phyloP scores from a whole-genome alignment of 1,140 invertebrate genomes.

The Chelonus insularis region DNA sequence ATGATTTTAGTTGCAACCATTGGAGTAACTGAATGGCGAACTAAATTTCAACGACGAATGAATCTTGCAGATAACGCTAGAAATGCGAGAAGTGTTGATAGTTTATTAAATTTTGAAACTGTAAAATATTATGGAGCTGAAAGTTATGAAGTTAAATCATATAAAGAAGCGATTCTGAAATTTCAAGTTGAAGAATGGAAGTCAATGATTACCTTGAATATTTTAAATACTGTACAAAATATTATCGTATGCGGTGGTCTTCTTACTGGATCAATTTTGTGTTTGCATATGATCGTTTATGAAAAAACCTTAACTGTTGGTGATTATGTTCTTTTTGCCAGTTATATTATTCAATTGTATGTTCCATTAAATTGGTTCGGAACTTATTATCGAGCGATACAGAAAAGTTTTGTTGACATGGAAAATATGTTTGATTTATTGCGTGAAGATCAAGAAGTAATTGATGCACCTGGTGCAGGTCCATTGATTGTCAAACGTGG shows the following conservation, averaged over 20 bases:
- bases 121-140: constrained; percentile 97
- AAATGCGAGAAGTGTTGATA: constrained; percentile 91
- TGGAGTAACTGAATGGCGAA: constrained; percentile 91
- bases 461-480: constrained; percentile 77
- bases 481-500: constrained; percentile 74
- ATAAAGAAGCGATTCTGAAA: constrained; percentile 77
- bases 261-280: constrained; percentile 83
- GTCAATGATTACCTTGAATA: constrained; percentile 79
- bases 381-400: constrained; percentile 97
- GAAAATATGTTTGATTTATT: constrained; percentile 99
- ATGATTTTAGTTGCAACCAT: constrained; percentile 87
- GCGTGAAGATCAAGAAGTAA: constrained; percentile 82
- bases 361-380: constrained; percentile 96
- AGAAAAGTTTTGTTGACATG: constrained; percentile 98
- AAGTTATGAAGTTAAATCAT: constrained; percentile 84
- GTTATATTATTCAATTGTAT: constrained; percentile 96
- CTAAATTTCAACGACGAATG: constrained; percentile 90
- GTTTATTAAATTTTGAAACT: constrained; percentile 96
- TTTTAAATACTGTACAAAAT: constrained; percentile 89
- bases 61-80: constrained; percentile 91
- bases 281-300: constrained; percentile 75
- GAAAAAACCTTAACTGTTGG: constrained; percentile 78
- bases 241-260: constrained; percentile 86
- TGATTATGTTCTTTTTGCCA: constrained; percentile 93
- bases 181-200: constrained; percentile 90